These are phyloP conservation scores for Bergia sp. DNA, from an alignment of 92 coral and sea anemone species.

Conservation along the genomic window DNA sequence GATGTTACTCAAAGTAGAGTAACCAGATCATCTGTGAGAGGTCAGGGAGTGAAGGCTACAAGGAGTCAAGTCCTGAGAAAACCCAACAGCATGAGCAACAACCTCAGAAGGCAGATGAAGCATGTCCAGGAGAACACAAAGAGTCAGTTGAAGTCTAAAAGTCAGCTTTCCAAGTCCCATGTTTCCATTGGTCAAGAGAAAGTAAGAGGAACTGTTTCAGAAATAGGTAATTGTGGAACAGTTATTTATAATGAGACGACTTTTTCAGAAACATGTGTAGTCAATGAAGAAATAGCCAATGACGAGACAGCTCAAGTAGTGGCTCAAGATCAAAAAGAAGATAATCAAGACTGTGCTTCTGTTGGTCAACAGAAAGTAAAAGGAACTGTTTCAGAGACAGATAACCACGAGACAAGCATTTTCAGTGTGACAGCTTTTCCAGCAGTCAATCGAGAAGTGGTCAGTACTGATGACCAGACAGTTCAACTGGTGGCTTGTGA, in stretches of 20 bases:
- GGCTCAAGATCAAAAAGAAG: not conserved
- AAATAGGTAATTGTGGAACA: not conserved
- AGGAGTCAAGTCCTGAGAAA: not conserved
- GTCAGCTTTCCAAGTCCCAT: not conserved
- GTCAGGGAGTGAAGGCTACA: not conserved
- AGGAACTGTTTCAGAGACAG: not conserved
- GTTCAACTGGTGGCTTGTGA: not conserved
- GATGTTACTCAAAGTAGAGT: not conserved
- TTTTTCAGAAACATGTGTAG: not conserved
- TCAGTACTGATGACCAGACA: not conserved
- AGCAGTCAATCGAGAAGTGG: not conserved
- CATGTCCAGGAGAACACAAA: not conserved
- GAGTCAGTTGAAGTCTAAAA: not conserved
- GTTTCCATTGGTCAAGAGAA: not conserved
- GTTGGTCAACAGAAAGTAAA: not conserved
- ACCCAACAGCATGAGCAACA: not conserved
- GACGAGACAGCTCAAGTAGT: not conserved
- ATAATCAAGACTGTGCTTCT: not conserved
- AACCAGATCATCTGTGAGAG: slow-evolving; percentile 14
- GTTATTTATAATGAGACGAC: not conserved
- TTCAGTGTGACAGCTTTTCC: not conserved
- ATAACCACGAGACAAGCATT: not conserved
- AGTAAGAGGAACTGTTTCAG: not conserved
- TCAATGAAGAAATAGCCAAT: not conserved
- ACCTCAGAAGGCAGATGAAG: not conserved